These are phyloP conservation scores for Microtus oregoni DNA, from an alignment of 2,113 vertebrate genomes.

Conservation along the genomic window DNA sequence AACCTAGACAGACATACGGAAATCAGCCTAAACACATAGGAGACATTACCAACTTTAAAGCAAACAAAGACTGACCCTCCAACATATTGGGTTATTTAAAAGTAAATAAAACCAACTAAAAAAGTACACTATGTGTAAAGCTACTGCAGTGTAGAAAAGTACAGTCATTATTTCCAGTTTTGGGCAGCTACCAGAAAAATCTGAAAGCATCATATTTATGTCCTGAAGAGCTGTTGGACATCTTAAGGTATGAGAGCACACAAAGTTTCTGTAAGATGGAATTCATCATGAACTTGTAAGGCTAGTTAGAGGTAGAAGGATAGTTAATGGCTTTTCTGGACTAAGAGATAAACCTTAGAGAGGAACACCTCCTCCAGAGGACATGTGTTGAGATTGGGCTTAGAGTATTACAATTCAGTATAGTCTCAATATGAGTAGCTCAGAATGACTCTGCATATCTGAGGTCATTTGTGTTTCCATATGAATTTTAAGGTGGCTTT, in stretches of 20 bases:
- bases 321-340: not conserved
- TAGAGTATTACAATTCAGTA: not conserved
- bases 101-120: conserved; percentile 17
- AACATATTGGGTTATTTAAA: not conserved
- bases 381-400: not conserved
- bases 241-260: not conserved
- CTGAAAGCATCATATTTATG: not conserved
- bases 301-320: not conserved
- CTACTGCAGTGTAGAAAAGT: not conserved
- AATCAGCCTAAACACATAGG: not conserved
- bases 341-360: not conserved
- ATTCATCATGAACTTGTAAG: not conserved
- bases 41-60: not conserved
- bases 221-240: not conserved
- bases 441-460: not conserved
- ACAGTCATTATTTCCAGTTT: not conserved
- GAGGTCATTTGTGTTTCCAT: not conserved
- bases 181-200: not conserved
- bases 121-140: not conserved
- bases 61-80: not conserved
- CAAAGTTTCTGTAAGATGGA: not conserved
- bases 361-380: not conserved
- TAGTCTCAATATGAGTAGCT: not conserved
- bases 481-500: not conserved
- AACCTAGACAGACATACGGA: not conserved